These are phyloP conservation scores for Lamellibrachia satsuma DNA, from an alignment of 2,888 invertebrate species.

Conservation along the genomic window DNA sequence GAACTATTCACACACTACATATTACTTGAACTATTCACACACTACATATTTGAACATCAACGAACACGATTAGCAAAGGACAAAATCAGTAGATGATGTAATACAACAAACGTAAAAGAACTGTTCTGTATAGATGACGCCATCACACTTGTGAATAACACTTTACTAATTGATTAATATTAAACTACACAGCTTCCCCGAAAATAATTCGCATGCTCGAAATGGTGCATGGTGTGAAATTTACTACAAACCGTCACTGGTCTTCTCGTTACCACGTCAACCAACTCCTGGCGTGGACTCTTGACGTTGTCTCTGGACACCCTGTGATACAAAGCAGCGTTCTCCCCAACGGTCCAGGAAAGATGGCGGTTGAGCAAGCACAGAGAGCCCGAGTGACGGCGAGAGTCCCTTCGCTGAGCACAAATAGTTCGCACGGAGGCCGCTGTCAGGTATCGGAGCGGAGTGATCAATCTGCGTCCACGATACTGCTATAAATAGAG, in stretches of 20 bases:
- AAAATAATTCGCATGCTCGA: no score
- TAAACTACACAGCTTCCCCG: no score
- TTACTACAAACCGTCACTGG: not conserved
- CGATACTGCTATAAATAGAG: not conserved
- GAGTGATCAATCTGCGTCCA: conserved; percentile 7
- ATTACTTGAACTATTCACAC: no score
- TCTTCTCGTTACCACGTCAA: not conserved
- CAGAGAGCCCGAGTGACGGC: not conserved
- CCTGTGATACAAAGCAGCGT: conserved; percentile 7
- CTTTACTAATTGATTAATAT: no score
- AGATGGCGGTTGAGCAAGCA: not conserved
- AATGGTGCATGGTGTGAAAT: not conserved
- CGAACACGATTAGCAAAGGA: no score
- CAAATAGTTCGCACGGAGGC: not conserved
- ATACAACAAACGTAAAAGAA: no score
- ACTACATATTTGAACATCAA: no score
- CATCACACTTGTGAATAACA: no score
- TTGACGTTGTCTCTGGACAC: not conserved
- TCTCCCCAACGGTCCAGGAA: not conserved
- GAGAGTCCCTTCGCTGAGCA: not conserved
- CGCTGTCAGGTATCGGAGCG: not conserved
- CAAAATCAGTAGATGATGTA: no score
- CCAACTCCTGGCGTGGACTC: not conserved
- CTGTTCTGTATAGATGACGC: no score
- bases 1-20: no score